phyloP scores from a whole-genome alignment of 2,888 invertebrate genomes.

The Loripinus fragilis region DNA sequence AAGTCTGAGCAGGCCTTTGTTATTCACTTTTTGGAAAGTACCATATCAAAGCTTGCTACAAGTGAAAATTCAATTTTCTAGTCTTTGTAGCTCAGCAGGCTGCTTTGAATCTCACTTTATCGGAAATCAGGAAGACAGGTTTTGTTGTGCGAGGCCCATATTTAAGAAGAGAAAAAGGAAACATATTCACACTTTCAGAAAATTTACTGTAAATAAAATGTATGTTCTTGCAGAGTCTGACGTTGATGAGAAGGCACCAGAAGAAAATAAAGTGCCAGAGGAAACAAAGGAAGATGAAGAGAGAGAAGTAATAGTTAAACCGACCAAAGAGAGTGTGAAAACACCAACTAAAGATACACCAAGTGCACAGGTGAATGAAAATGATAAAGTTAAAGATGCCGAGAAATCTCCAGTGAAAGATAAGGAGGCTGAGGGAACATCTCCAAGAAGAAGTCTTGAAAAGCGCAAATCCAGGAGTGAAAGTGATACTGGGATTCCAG shows the following conservation, averaged over 20 bases:
- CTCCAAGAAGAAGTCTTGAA: not conserved
- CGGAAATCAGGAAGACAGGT: too few species aligned
- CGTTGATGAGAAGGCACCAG: not conserved
- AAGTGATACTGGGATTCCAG: not conserved
- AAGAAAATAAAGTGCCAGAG: not conserved
- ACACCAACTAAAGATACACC: not conserved
- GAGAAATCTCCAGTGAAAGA: constrained; percentile 8
- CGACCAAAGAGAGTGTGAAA: not conserved
- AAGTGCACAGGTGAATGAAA: not conserved
- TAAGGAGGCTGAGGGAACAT: not conserved
- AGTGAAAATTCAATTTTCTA: too few species aligned
- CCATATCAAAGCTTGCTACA: too few species aligned
- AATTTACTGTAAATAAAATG: too few species aligned
- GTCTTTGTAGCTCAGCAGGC: too few species aligned
- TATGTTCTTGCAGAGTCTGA: not conserved
- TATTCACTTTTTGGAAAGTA: too few species aligned
- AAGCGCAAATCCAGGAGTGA: not conserved
- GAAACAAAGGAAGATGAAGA: not conserved
- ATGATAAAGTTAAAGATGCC: not conserved
- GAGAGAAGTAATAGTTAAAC: not conserved
- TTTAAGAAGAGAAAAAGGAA: too few species aligned
- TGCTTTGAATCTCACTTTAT: too few species aligned
- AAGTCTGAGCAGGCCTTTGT: too few species aligned
- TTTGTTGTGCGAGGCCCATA: too few species aligned
- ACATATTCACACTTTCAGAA: too few species aligned